Evolutionary conservation across 2,797 vertebrate species (phyloP), one percentile per base, ranked within the genome.

Genomic region (Mycteria americana): DNA sequence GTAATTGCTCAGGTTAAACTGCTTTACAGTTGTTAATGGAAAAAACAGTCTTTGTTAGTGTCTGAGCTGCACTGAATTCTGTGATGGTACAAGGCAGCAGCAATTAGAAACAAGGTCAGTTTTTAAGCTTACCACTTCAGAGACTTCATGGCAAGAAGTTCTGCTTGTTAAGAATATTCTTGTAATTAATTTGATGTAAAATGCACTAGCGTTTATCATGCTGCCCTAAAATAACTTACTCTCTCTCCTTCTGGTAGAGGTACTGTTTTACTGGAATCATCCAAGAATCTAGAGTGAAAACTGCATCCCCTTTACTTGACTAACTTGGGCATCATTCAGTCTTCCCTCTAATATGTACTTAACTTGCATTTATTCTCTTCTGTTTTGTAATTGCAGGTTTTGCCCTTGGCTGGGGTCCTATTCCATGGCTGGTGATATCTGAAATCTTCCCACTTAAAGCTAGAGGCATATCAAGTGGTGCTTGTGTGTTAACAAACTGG

Each of bases 401-500:
- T 41, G 98, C 99, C 19, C 88, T 99, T 53, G 99, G 99, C 28
- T 99, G 98, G 99, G 99, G 99, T 50, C 99, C 99, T 18, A 98
- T 98, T 93, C 99, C 99, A 4, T 99, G 99, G 99, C 97, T 99
- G 65, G 94, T 99, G 93, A 98, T 99, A 99, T 98, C 98, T 0
- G 99, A 99, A 98, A 98, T 99, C 86, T 99, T 99, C 95, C 99
- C 99, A 2, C 97, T 98, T 21, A 98, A 98, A 45, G 98, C 93
- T 10, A 97, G 98, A 74, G 99, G 99, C 1, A 31, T 98, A 28
- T 98, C 97, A 23, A 99, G 99, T 5, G 98, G 98, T 2, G 67
- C 95, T 18, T 99, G 98, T 10, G 98, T 99, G 78, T 98, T 99
- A 85, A 98, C 98, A 45, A 99, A 99, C 97, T 99, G 99, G 98